A percentile compares a stretch with the other conserved stretches of the same genome.
Evolutionary conservation across 2,113 vertebrate genomes (phyloP).

Genomic region (Orcinus orca): DNA sequence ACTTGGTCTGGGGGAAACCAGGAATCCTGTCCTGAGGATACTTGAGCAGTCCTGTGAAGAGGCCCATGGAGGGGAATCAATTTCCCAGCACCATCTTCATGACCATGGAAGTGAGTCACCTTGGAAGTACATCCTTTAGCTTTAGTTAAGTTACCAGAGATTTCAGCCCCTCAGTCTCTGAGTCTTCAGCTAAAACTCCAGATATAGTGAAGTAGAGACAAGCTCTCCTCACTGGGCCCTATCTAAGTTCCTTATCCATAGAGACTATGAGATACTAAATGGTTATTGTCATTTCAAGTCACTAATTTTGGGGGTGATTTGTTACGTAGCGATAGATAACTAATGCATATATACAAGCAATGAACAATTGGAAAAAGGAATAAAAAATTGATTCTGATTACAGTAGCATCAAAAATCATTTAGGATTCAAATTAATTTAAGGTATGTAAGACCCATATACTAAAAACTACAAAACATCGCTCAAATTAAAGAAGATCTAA

Average conservation of each 20-base stretch:
- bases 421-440: not conserved
- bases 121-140: not conserved
- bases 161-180: not conserved
- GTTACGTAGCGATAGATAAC: not conserved
- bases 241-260: not conserved
- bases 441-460: not conserved
- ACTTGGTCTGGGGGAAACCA: not conserved
- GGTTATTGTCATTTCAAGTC: not conserved
- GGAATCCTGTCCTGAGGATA: not conserved
- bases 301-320: not conserved
- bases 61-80: not conserved
- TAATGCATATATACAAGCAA: not conserved
- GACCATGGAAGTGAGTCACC: not conserved
- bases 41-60: not conserved
- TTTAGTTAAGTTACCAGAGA: not conserved
- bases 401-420: not conserved
- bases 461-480: not conserved
- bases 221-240: not conserved
- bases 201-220: not conserved
- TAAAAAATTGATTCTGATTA: not conserved
- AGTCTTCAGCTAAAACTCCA: not conserved
- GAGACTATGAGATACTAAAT: not conserved
- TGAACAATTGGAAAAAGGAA: not conserved
- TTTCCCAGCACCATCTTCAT: not conserved
- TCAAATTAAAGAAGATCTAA: not conserved